Evolutionary conservation across 2,797 vertebrate species (phyloP), one percentile per base, ranked within the genome.

Genomic region (Euphonia xanthogaster): DNA sequence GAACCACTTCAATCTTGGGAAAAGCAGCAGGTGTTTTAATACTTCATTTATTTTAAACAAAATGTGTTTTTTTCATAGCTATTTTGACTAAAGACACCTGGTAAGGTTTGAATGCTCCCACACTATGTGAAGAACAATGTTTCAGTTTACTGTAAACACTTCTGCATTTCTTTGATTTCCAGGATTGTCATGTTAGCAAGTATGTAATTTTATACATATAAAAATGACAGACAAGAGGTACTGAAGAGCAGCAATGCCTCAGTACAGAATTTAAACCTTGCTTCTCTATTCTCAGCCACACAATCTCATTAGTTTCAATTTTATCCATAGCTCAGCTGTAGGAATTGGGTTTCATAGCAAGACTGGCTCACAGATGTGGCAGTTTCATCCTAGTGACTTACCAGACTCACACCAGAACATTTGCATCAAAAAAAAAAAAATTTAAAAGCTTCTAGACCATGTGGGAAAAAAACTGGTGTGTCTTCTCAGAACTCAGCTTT

Each of bases 401-500:
- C 47, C 55, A 92, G 44, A 77, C 50, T 72, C 68, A 91, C n/a
- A 51, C 20, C 37, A 51, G 45, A 10, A 93, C 50, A 86, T 48
- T 39, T 61, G 44, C 27, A 60, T 39, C 20, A 47, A 65, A 15
- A 53, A 5, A 62, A 27, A 51, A 30, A 33, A 39, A n/a, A 24
- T 20, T 58, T 24, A 20, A 13, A 88, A 89, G 18, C 30, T 73
- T 83, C n/a, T 23, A 40, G 12, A 68, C 60, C 4, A 5, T 6
- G 6, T 44, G 47, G 22, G 35, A 45, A 74, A 91, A 17, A 51
- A 18, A 10, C 0, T 14, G 0, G 17, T 2, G 1, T 60, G 35
- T 19, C 35, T 74, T 76, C 66, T 68, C 50, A 86, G 61, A 83
- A 65, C 47, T 65, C 50, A 47, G 18, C 85, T 91, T 92, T 72